Percentiles rank a stretch among this genome's conserved stretches.
Evolutionary conservation across 2,113 vertebrate genomes (phyloP).

Genomic region (Oreochromis spilurus): DNA sequence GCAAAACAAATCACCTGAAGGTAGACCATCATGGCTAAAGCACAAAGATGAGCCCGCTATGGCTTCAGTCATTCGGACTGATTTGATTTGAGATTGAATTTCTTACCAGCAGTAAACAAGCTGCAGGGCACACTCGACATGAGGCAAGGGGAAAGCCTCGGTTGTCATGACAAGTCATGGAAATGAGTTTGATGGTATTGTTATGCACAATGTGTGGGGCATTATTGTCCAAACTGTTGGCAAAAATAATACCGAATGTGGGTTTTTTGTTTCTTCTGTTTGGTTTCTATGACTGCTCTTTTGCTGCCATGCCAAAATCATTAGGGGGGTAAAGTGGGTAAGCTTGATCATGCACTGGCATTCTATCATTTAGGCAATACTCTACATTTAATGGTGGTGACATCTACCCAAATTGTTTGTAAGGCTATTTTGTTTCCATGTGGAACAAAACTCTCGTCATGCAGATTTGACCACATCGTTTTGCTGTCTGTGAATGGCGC

Average conservation of each 20-base stretch:
- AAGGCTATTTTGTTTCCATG: slow-evolving; percentile 6
- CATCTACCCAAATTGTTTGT: neutral
- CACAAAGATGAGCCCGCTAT: slow-evolving; percentile 7
- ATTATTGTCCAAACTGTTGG: slow-evolving; percentile 21
- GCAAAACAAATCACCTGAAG: slow-evolving; percentile 47
- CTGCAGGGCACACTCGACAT: slow-evolving; percentile 28
- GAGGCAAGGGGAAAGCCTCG: neutral
- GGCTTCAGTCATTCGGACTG: slow-evolving; percentile 15
- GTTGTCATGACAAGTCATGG: slow-evolving; percentile 43
- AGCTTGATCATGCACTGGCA: neutral
- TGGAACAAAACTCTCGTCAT: neutral
- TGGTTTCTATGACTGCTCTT: neutral
- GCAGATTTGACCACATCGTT: slow-evolving; percentile 31
- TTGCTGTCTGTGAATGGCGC: neutral
- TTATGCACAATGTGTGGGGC: slow-evolving; percentile 23
- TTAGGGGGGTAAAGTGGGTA: neutral
- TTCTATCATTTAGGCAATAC: neutral
- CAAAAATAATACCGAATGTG: neutral
- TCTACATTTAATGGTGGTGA: slow-evolving; percentile 10
- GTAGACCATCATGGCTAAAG: neutral
- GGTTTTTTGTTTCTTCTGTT: slow-evolving; percentile 1
- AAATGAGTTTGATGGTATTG: slow-evolving; percentile 48
- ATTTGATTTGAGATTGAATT: slow-evolving; percentile 47
- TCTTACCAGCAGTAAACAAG: slow-evolving; percentile 42
- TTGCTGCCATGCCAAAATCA: neutral